A percentile compares a stretch with the other conserved stretches of the same genome.
These are phyloP conservation scores for Neocrepidodera transversa DNA, from an alignment of 2,888 invertebrate species.

Conservation along the genomic window DNA sequence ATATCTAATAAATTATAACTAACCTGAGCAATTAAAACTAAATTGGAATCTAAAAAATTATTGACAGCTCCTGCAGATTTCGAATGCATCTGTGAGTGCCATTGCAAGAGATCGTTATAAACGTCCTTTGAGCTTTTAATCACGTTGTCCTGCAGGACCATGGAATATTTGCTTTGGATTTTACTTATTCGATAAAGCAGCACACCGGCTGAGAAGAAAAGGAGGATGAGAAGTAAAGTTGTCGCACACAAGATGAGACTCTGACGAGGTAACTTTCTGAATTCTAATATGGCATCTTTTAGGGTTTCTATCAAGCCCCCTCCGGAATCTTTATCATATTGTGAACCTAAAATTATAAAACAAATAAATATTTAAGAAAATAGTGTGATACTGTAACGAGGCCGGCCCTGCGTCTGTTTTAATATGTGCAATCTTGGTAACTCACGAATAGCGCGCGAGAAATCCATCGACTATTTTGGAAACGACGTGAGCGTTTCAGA, in stretches of 20 bases:
- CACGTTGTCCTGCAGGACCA: slow-evolving; percentile 37
- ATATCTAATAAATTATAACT: slow-evolving; percentile 1
- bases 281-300: slow-evolving; percentile 48
- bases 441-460: too few species aligned
- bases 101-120: slow-evolving; percentile 72
- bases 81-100: slow-evolving; percentile 74
- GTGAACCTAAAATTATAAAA: slow-evolving; percentile 33
- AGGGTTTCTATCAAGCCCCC: slow-evolving; percentile 42
- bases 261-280: slow-evolving; percentile 60
- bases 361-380: not conserved
- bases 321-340: slow-evolving; percentile 40
- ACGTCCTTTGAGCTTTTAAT: slow-evolving; percentile 61
- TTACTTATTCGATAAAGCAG: slow-evolving; percentile 66
- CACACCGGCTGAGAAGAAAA: slow-evolving; percentile 66
- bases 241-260: slow-evolving; percentile 64
- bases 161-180: slow-evolving; percentile 54
- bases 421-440: too few species aligned
- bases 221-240: slow-evolving; percentile 64
- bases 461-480: too few species aligned
- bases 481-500: too few species aligned
- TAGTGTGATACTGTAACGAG: too few species aligned
- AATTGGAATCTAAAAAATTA: slow-evolving; percentile 77
- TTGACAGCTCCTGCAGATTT: slow-evolving; percentile 76
- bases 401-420: too few species aligned
- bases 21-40: slow-evolving; percentile 83